Conservation (phyloP, 2,888 invertebrate species). For the Zootermopsis nevadensis region DNA sequence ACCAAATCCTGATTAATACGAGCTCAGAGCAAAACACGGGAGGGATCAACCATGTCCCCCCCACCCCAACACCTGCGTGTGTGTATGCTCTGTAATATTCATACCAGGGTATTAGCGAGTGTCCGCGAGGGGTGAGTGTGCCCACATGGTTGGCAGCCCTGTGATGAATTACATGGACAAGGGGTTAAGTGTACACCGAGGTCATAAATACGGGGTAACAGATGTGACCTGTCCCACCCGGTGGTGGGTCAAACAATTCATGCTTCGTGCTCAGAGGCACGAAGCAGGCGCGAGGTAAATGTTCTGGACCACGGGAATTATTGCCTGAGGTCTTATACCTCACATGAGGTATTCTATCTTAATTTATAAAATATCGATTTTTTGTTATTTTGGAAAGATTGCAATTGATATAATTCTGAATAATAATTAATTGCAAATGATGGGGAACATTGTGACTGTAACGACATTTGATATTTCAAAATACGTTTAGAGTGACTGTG, state of each 20-base stretch:
- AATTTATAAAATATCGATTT: no score
- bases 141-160: neutral
- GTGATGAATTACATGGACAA: constrained; percentile 18
- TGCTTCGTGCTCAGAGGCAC: no score
- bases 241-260: neutral
- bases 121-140: neutral
- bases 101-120: constrained; percentile 13
- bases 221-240: constrained; percentile 17
- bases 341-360: no score
- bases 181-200: constrained; percentile 17
- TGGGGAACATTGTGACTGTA: no score
- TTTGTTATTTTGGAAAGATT: no score
- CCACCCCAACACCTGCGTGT: constrained; percentile 9
- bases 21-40: constrained; percentile 23
- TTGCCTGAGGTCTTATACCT: no score
- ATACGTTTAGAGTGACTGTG: no score
- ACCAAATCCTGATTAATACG: constrained; percentile 42
- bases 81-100: neutral
- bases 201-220: constrained; percentile 31
- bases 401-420: no score
- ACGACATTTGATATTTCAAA: no score
- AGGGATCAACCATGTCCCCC: neutral
- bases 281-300: no score
- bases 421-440: no score
- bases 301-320: no score